Percentiles rank a stretch among this genome's conserved stretches.
phyloP scores from a whole-genome alignment of 1,140 invertebrate species.

The Procambarus virginalis region DNA sequence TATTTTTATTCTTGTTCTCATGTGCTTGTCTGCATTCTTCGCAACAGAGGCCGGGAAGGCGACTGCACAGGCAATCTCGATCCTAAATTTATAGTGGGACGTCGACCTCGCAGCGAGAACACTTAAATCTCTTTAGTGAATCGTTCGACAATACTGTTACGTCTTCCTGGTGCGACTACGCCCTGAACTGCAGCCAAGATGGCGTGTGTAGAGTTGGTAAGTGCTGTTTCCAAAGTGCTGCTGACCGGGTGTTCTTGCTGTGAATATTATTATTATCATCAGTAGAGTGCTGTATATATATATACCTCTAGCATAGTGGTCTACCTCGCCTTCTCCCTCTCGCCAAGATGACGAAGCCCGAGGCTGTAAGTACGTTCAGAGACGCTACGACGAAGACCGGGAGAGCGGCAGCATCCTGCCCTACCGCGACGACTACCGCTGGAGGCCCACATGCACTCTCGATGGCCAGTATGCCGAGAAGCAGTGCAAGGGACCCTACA shows the following conservation, averaged over 20 bases:
- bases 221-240: background rate
- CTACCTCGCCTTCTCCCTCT: background rate
- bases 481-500: constrained; percentile 53
- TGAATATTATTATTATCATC: background rate
- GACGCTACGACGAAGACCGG: constrained; percentile 29
- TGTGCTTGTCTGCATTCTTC: background rate
- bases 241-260: too few relatives aligned
- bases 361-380: constrained; percentile 27
- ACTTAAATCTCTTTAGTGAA: background rate
- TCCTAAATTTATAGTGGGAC: constrained; percentile 13
- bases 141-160: background rate
- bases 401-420: background rate
- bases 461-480: constrained; percentile 21
- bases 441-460: constrained; percentile 32
- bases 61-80: constrained; percentile 32
- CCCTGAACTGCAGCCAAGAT: background rate
- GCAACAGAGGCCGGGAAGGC: background rate
- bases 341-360: background rate
- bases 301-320: background rate
- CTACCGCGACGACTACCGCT: constrained; percentile 62
- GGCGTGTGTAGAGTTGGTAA: background rate
- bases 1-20: background rate
- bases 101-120: too few relatives aligned
- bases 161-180: constrained; percentile 50
- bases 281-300: too few relatives aligned